Percentiles rank a stretch among this genome's conserved stretches.
Evolutionary conservation across 2,113 vertebrate species (phyloP).

Genomic region (Acrocephalus kingi): DNA sequence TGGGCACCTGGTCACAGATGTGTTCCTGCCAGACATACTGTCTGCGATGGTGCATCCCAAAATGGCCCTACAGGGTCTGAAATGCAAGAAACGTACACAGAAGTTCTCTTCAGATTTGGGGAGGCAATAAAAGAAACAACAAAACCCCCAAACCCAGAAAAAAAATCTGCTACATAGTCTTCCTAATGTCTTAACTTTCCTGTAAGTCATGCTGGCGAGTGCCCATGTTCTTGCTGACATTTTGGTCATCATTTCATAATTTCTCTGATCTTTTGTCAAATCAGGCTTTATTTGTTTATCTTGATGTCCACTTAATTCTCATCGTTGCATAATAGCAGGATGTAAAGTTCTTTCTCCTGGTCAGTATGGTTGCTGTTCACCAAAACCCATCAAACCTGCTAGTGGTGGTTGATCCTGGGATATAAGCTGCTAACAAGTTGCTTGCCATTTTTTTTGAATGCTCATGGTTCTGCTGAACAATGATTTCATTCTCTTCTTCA

Average conservation of each 20-base stretch:
- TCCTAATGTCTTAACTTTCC: not conserved
- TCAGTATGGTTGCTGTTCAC: not conserved
- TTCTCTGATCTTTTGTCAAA: not conserved
- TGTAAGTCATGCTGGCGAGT: not conserved
- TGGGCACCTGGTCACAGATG: conserved; percentile 65
- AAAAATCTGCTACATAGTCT: not conserved
- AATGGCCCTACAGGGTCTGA: conserved; percentile 45
- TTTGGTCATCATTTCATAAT: not conserved
- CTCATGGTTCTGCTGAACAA: not conserved
- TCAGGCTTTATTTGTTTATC: not conserved
- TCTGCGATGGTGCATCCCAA: conserved; percentile 50
- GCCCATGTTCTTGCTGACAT: not conserved
- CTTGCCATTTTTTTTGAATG: not conserved
- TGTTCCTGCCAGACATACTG: conserved; percentile 58
- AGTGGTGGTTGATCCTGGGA: not conserved
- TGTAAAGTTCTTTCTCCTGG: not conserved
- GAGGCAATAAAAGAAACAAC: conserved; percentile 4
- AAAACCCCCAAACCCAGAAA: not conserved
- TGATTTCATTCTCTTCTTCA: not conserved
- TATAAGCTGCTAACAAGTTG: not conserved
- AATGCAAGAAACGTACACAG: not conserved
- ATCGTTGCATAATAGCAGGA: not conserved
- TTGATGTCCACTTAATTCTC: not conserved
- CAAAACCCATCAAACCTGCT: not conserved
- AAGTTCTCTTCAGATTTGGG: conserved; percentile 13